Conservation (phyloP, 2,797 vertebrate genomes). For the Propithecus deckenii region DNA sequence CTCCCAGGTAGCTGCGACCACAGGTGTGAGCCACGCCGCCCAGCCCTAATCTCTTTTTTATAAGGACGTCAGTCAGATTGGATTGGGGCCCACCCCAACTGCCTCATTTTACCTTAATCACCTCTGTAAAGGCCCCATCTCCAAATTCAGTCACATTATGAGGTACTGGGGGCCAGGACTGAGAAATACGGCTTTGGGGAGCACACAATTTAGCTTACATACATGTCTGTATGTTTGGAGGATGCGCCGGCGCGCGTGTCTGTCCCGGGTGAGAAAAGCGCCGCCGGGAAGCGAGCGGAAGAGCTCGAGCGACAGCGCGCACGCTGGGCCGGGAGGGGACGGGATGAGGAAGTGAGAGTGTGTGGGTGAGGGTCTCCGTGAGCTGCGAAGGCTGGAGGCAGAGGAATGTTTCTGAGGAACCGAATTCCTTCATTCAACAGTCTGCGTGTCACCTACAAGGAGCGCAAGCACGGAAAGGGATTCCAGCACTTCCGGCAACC, state of each 20-base stretch:
- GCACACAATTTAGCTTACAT: neutral
- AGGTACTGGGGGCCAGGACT: neutral
- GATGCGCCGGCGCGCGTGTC: neutral
- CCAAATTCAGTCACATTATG: neutral
- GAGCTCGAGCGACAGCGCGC: neutral
- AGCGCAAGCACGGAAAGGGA: neutral
- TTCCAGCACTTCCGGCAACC: neutral
- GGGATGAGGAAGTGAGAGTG: neutral
- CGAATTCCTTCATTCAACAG: fast-evolving
- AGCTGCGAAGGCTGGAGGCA: neutral
- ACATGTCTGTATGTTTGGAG: neutral
- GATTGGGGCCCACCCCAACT: neutral
- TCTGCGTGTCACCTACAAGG: neutral
- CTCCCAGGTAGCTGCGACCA: neutral
- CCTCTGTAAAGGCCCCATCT: neutral
- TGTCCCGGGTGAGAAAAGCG: neutral
- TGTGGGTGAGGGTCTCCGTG: neutral
- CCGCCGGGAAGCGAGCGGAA: too few species aligned
- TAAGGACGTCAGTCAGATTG: neutral
- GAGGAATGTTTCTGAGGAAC: neutral
- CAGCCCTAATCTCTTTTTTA: neutral
- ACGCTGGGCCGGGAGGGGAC: neutral
- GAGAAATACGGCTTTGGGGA: neutral
- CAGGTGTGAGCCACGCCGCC: neutral
- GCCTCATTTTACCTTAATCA: neutral